phyloP scores from a whole-genome alignment of 2,888 invertebrate species.

The Drosophila prostipennis region DNA sequence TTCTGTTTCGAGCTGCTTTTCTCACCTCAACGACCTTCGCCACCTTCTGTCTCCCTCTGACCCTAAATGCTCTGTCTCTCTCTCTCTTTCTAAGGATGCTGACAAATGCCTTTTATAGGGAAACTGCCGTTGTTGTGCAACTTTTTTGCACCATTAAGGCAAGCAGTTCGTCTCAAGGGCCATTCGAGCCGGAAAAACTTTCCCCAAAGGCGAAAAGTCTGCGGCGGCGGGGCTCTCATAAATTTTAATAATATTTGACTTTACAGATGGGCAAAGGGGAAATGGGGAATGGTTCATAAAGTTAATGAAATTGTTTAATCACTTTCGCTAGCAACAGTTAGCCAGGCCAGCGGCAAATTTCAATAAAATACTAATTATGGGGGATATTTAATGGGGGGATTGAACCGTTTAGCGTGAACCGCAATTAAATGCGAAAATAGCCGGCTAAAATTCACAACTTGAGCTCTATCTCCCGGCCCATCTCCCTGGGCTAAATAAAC shows the following conservation, averaged over 20 bases:
- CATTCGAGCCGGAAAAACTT: constrained; percentile 40
- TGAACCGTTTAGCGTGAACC: background rate
- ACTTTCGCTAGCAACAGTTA: constrained; percentile 43
- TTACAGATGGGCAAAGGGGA: constrained; percentile 3
- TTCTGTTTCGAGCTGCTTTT: constrained; percentile 25
- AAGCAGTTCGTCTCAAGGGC: constrained; percentile 69
- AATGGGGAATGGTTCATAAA: constrained; percentile 16
- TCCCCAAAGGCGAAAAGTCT: constrained; percentile 27
- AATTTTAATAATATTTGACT: constrained; percentile 73
- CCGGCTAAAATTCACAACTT: background rate
- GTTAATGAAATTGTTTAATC: constrained; percentile 73
- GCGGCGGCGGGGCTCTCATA: constrained; percentile 51
- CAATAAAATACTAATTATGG: constrained; percentile 31
- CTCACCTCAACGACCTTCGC: constrained; percentile 19
- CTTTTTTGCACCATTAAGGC: constrained; percentile 65
- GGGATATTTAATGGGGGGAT: constrained; percentile 6
- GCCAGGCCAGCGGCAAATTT: too few relatives aligned
- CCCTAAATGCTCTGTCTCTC: background rate
- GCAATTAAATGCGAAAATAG: constrained; percentile 1
- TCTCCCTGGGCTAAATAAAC: constrained; percentile 16
- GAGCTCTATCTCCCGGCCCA: background rate
- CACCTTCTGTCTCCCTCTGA: background rate
- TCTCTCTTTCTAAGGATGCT: constrained; percentile 6
- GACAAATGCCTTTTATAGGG: constrained; percentile 30
- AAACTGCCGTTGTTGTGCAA: constrained; percentile 33